Evolutionary conservation across 2,888 invertebrate genomes (phyloP).

Genomic region (Orchesella flavescens): DNA sequence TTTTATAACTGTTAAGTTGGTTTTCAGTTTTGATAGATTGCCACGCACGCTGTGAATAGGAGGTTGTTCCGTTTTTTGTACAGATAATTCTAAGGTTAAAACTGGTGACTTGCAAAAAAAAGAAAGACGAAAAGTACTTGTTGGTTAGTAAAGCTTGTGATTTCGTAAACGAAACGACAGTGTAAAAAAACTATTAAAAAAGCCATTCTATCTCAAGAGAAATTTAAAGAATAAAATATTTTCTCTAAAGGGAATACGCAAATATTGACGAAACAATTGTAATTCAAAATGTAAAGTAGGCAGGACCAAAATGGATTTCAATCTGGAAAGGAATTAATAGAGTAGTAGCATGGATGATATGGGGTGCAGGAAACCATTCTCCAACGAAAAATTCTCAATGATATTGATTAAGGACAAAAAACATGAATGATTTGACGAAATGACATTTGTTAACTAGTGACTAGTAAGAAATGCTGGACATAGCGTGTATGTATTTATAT

Average conservation of each 20-base stretch:
- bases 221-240: background rate
- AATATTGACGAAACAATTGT: too few relatives aligned
- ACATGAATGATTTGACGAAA: background rate
- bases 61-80: too few relatives aligned
- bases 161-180: too few relatives aligned
- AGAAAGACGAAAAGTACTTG: background rate
- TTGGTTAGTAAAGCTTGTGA: background rate
- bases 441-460: background rate
- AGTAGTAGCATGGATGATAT: too few relatives aligned
- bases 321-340: too few relatives aligned
- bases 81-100: too few relatives aligned
- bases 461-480: conserved; percentile 20
- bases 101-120: background rate
- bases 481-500: background rate
- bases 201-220: too few relatives aligned
- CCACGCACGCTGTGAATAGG: too few relatives aligned
- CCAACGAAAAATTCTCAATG: background rate
- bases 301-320: conserved; percentile 18
- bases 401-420: too few relatives aligned
- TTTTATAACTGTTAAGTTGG: too few relatives aligned
- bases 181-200: background rate
- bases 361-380: conserved; percentile 58
- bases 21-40: too few relatives aligned
- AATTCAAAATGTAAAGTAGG: conserved; percentile 37
- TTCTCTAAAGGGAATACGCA: too few relatives aligned